Evolutionary conservation across 2,113 vertebrate species (phyloP).

Genomic region (Morone saxatilis): DNA sequence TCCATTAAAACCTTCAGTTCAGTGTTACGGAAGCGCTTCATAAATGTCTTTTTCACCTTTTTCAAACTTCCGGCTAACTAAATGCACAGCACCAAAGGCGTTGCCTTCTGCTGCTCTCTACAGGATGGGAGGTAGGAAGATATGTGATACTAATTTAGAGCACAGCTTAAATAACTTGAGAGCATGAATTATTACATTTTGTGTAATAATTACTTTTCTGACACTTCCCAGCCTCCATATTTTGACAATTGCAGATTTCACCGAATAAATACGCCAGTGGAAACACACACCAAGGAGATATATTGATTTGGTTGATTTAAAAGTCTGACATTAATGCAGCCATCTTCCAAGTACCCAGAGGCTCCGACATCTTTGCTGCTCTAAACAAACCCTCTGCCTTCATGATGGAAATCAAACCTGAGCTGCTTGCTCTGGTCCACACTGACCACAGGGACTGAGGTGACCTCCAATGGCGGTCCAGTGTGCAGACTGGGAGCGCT

Average conservation of each 20-base stretch:
- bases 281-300: not conserved
- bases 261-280: not conserved
- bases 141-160: too few species aligned
- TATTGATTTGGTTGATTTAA: not conserved
- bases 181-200: not conserved
- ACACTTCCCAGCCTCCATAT: not conserved
- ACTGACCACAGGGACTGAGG: not conserved
- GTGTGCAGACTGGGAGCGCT: not conserved
- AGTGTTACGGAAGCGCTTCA: too few species aligned
- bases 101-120: too few species aligned
- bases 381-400: conserved; percentile 27
- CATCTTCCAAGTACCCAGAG: not conserved
- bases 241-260: not conserved
- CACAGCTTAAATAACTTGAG: not conserved
- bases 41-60: too few species aligned
- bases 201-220: not conserved
- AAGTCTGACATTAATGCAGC: not conserved
- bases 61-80: too few species aligned
- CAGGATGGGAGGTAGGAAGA: too few species aligned
- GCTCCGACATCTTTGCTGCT: not conserved
- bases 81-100: too few species aligned
- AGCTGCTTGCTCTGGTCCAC: not conserved
- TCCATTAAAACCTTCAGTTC: not conserved
- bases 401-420: conserved; percentile 1
- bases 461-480: not conserved